Base-by-base conservation (phyloP, 2,888 invertebrate species). In the Hipparchia sbordonii region DNA sequence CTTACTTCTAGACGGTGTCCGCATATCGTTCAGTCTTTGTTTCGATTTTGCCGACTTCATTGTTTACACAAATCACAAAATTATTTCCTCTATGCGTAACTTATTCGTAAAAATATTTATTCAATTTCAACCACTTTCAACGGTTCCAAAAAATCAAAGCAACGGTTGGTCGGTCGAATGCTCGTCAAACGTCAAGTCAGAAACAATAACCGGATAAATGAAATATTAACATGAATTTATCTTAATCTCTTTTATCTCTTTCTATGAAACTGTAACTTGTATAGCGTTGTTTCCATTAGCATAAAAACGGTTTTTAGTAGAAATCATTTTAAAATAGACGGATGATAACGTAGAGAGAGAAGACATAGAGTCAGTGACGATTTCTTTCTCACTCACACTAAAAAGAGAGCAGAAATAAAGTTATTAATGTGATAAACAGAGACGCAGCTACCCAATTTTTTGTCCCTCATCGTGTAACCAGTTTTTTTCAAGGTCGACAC, bases 1-100 rank as follows among this genome's bases (percentile, higher is more conserved):
- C 79, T 87, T 89, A 81, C 92, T 91, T 76, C 91, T 85, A 67
- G 92, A 88, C 23, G 93, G 93, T 54, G 93, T 93, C 74, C 92
- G 88, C 81, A 93, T 83, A 60, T 93, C 93, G 78, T 92, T 92
- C 72, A 93, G 77, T 80, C 85, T 89, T 72, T 86, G 89, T 87
- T 93, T 93, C 33, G 93, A 93, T 86, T 89, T 93, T 7, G 92
- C 91, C 0, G 93, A 89, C 85, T 87, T 92, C 93, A 93, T 93
- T 84, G 84, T 39, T 78, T 76, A 79, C 70, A 77, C 61, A 67
- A 71, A 61, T 68, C 62, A 70, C 52, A 33, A 73, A 63, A 65
- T 59, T 63, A 69, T 57, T 60, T 70, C 68, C 69, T 56, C 46
- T 62, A 23, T 13, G 10, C 33, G 61, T 61, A 74, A 60, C 61